phyloP scores from a whole-genome alignment of 2,113 vertebrate genomes.

The Pleuronectes platessa region DNA sequence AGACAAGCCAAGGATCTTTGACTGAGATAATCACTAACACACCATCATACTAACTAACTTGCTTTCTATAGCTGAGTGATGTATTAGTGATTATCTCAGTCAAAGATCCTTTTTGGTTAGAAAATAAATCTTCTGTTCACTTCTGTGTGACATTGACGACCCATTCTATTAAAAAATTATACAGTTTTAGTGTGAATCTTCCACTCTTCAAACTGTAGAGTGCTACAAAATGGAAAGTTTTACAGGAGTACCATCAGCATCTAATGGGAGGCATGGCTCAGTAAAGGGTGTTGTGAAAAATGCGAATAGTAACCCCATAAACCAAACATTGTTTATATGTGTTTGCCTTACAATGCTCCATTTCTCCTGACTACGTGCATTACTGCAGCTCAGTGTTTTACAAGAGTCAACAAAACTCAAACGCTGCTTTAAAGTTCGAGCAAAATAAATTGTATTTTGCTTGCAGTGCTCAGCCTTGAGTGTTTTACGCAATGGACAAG shows the following conservation, averaged over 20 bases:
- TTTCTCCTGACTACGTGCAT: too few species aligned
- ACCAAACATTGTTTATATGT: background rate
- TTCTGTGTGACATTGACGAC: background rate
- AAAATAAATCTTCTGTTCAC: background rate
- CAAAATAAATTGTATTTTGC: too few species aligned
- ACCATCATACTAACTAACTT: too few species aligned
- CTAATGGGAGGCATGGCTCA: background rate
- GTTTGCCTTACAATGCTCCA: too few species aligned
- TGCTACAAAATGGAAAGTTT: background rate
- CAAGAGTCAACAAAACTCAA: too few species aligned
- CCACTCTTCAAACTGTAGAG: background rate
- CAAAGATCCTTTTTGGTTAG: too few species aligned
- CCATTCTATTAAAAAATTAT: background rate
- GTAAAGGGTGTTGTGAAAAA: conserved; percentile 6
- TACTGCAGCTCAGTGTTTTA: too few species aligned
- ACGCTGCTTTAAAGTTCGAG: too few species aligned
- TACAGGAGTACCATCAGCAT: background rate
- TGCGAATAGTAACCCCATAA: conserved; percentile 22
- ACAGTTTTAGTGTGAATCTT: background rate
- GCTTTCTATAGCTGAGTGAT: too few species aligned
- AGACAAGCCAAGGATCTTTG: too few species aligned
- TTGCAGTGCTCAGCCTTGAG: background rate
- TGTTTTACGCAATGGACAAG: background rate
- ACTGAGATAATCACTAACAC: too few species aligned
- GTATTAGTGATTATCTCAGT: too few species aligned